Conservation (phyloP, 2,888 invertebrate species). For the Conchocele bisecta region DNA sequence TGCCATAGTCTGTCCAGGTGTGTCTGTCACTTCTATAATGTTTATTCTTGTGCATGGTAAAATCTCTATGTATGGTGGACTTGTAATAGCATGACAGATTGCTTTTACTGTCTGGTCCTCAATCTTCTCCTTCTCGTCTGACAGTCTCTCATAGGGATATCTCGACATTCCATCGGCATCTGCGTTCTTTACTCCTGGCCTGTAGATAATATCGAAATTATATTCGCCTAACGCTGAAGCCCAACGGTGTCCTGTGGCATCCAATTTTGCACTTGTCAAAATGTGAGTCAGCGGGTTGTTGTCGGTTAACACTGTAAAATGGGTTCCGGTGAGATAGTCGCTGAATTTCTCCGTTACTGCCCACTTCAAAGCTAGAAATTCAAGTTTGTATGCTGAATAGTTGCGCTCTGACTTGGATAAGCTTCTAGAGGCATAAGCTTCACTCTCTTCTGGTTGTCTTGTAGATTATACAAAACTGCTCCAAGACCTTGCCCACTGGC, state of each 20-base stretch:
- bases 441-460: slow-evolving; percentile 22
- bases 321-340: not conserved
- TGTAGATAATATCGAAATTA: slow-evolving; percentile 15
- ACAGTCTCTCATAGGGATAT: not conserved
- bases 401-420: slow-evolving; percentile 40
- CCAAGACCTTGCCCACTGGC: slow-evolving; percentile 33
- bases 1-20: not conserved
- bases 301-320: slow-evolving; percentile 9
- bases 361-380: slow-evolving; percentile 53
- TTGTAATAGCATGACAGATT: not conserved
- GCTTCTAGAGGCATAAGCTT: slow-evolving; percentile 38
- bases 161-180: slow-evolving; percentile 27
- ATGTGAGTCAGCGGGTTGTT: slow-evolving; percentile 19
- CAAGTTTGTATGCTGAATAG: slow-evolving; percentile 45
- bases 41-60: not conserved
- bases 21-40: not conserved
- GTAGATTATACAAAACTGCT: slow-evolving; percentile 44
- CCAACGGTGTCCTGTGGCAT: slow-evolving; percentile 32
- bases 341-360: slow-evolving; percentile 42
- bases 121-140: not conserved
- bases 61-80: not conserved
- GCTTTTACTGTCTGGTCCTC: slow-evolving; percentile 1
- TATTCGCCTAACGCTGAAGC: slow-evolving; percentile 11
- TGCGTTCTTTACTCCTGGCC: slow-evolving; percentile 8
- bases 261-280: slow-evolving; percentile 19